Percentiles rank a stretch among this genome's conserved stretches.
Evolutionary conservation across 2,797 vertebrate species (phyloP).

Genomic region (Ctenosaura bakeri): DNA sequence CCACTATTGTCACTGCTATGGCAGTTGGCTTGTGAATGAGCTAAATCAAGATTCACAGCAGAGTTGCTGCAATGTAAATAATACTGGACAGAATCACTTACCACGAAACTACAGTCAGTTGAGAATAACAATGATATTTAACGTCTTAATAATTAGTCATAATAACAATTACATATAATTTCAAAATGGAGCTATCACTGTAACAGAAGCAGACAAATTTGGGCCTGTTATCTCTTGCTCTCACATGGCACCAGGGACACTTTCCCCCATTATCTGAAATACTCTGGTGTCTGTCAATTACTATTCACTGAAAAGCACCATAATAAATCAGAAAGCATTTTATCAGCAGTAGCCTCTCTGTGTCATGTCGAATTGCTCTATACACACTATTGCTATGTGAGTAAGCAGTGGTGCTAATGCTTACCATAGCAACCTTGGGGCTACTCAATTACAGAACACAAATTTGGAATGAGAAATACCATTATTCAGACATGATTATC

Average conservation of each 20-base stretch:
- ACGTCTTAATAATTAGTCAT: constrained; percentile 45
- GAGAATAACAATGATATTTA: constrained; percentile 32
- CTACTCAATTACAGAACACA: constrained; percentile 53
- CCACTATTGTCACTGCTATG: neutral
- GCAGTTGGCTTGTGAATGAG: neutral
- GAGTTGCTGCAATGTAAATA: neutral
- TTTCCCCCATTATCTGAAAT: constrained; percentile 3
- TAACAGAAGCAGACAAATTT: constrained; percentile 19
- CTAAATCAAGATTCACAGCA: neutral
- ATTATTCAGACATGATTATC: constrained; percentile 68
- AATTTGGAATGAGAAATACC: constrained; percentile 47
- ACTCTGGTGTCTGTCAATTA: constrained; percentile 36
- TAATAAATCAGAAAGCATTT: constrained; percentile 20
- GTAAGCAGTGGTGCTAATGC: constrained; percentile 12
- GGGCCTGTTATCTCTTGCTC: neutral
- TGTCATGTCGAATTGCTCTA: constrained; percentile 11
- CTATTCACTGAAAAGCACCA: neutral
- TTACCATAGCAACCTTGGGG: constrained; percentile 67
- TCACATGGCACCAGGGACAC: constrained; percentile 13
- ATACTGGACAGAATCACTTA: neutral
- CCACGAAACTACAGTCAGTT: neutral
- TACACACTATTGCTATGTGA: constrained; percentile 20
- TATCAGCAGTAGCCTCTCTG: constrained; percentile 6
- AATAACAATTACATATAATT: constrained; percentile 10
- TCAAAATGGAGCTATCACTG: constrained; percentile 21